These are phyloP conservation scores for Nyctereutes procyonoides DNA, from an alignment of 2,113 vertebrate genomes.

Conservation along the genomic window DNA sequence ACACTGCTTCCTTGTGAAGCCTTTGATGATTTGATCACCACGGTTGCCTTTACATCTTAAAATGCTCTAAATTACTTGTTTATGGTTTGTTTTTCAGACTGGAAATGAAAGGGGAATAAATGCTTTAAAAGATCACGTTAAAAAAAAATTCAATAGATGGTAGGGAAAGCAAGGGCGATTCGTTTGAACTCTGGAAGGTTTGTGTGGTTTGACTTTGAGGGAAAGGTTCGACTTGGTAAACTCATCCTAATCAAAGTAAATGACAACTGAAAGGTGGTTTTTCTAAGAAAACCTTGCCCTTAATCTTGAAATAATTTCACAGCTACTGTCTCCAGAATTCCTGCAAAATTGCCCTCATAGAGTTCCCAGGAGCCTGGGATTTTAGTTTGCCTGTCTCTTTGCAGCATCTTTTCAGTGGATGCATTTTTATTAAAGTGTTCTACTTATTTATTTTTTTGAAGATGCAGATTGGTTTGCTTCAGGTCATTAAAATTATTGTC, in stretches of 20 bases:
- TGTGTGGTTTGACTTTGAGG: background rate
- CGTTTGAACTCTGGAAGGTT: background rate
- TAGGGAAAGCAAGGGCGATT: background rate
- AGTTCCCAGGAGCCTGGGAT: background rate
- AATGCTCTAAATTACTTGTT: background rate
- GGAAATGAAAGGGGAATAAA: background rate
- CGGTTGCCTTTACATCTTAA: background rate
- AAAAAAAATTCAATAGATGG: background rate
- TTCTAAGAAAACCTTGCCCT: background rate
- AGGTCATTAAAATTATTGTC: conserved; percentile 46
- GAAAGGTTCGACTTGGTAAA: conserved; percentile 23
- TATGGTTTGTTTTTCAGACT: background rate
- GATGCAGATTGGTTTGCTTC: conserved; percentile 55
- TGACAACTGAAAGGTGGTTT: conserved; percentile 8
- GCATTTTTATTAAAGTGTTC: background rate
- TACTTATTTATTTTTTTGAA: background rate
- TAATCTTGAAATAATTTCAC: background rate
- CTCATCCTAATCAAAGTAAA: background rate
- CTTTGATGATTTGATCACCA: background rate
- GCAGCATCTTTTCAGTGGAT: background rate
- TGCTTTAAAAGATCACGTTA: background rate
- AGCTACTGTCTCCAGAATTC: background rate
- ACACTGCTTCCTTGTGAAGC: background rate
- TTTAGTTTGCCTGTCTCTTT: background rate
- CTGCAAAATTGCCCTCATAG: background rate